phyloP scores from a whole-genome alignment of 2,113 vertebrate genomes.

The Zingel zingel region DNA sequence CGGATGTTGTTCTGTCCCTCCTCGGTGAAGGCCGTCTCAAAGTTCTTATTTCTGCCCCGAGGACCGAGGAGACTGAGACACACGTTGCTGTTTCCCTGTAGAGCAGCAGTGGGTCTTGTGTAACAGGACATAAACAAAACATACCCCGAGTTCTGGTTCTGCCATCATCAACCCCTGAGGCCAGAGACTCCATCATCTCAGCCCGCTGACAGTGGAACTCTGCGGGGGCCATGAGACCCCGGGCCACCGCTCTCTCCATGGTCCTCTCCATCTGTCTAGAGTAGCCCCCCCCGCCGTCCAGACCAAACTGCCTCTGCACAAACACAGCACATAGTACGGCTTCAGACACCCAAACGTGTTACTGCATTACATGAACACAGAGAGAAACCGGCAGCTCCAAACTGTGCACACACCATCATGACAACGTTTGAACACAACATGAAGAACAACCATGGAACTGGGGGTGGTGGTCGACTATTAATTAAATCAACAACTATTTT shows the following conservation, averaged over 20 bases:
- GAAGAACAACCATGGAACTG: too few species aligned
- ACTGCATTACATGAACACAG: not conserved
- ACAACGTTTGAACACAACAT: not conserved
- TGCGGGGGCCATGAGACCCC: constrained; percentile 88
- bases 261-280: constrained; percentile 88
- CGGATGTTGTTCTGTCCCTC: too few species aligned
- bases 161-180: constrained; percentile 91
- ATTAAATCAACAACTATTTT: too few species aligned
- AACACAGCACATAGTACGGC: not conserved
- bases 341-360: not conserved
- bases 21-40: too few species aligned
- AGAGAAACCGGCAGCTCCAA: not conserved
- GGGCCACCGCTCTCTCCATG: constrained; percentile 90
- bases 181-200: constrained; percentile 92
- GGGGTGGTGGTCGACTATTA: too few species aligned
- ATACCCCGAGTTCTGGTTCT: constrained; percentile 90
- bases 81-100: too few species aligned
- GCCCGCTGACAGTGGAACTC: constrained; percentile 91
- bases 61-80: too few species aligned
- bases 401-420: not conserved
- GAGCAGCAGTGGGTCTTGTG: too few species aligned
- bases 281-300: constrained; percentile 92
- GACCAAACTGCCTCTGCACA: constrained; percentile 89
- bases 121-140: constrained; percentile 21
- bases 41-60: too few species aligned